Conservation (phyloP, 2,113 vertebrate species). For the Neodon shergylaensis region DNA sequence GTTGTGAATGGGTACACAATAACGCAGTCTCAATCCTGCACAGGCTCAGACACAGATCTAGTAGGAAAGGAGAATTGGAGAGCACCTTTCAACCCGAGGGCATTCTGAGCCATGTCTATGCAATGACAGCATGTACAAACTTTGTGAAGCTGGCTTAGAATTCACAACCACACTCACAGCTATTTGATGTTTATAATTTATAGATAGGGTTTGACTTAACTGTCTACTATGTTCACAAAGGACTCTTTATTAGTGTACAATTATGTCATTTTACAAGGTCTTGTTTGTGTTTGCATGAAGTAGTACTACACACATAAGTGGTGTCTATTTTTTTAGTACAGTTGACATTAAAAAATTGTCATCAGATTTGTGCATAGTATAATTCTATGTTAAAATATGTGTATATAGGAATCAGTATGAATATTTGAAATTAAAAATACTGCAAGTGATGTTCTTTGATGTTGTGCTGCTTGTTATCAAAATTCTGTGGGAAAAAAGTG, state of each 20-base stretch:
- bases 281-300: constrained; percentile 13
- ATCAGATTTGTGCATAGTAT: background rate
- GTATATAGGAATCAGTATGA: background rate
- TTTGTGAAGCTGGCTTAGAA: background rate
- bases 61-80: background rate
- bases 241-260: background rate
- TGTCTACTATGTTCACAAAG: background rate
- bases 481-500: background rate
- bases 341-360: background rate
- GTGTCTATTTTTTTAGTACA: background rate
- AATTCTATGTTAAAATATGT: background rate
- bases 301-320: background rate
- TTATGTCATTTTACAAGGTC: constrained; percentile 14
- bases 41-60: background rate
- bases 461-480: background rate
- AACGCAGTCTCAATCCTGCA: background rate
- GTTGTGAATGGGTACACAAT: background rate
- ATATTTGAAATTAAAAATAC: background rate
- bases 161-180: background rate
- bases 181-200: background rate
- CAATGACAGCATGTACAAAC: background rate
- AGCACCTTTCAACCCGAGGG: background rate
- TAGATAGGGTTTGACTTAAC: background rate
- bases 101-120: background rate
- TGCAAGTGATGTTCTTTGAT: background rate